Evolutionary conservation across 2,797 vertebrate genomes (phyloP).

Genomic region (Champsocephalus esox): DNA sequence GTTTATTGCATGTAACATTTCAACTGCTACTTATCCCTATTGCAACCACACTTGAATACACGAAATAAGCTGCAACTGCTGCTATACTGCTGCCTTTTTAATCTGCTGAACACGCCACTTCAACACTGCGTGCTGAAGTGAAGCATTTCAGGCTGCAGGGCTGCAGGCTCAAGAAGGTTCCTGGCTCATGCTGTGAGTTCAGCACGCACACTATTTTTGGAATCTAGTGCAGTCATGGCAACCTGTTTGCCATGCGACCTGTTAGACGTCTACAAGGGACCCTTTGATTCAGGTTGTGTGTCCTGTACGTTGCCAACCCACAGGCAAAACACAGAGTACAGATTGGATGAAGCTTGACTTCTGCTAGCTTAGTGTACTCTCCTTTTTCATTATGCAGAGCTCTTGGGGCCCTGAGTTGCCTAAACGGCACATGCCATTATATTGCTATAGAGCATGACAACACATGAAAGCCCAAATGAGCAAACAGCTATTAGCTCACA

Average conservation of each 20-base stretch:
- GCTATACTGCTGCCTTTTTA: conserved; percentile 6
- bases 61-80: background rate
- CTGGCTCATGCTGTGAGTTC: background rate
- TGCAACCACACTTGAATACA: background rate
- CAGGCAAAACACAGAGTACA: background rate
- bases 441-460: background rate
- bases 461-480: background rate
- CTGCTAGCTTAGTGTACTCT: background rate
- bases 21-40: background rate
- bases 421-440: background rate
- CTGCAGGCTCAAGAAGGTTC: conserved; percentile 21
- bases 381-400: background rate
- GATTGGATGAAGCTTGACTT: background rate
- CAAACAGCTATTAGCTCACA: conserved; percentile 17
- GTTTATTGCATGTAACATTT: background rate
- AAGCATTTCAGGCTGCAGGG: conserved; percentile 1
- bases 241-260: background rate
- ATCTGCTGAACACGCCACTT: conserved; percentile 1
- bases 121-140: conserved; percentile 1
- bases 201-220: conserved; percentile 32
- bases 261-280: background rate
- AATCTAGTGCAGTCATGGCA: conserved; percentile 14
- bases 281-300: background rate
- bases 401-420: background rate
- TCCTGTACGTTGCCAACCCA: background rate